Base-by-base conservation (phyloP, 1,140 invertebrate genomes). In the Leptinotarsa lineolata region DNA sequence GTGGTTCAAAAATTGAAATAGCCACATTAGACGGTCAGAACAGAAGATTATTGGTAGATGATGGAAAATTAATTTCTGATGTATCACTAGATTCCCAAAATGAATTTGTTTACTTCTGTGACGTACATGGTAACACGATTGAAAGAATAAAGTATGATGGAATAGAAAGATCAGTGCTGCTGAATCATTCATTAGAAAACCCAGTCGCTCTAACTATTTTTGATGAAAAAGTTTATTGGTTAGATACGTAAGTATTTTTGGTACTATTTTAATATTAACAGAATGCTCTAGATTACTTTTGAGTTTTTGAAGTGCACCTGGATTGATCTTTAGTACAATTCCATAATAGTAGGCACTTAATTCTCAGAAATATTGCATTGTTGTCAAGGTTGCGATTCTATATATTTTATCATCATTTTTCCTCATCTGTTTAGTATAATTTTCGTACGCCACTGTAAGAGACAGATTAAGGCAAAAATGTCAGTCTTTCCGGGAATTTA, bases 181-280 rank as follows among this genome's bases (percentile, higher is more conserved):
- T 94, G 4, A 91, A 89, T 59, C 89, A 92, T 71, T 91, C 90
- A 72, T 81, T 95, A 2, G 90, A 91, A 39, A 93, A 95, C 85
- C 89, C 93, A 0, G 93, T 93, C 83, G 93, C 93, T 2, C 87
- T 95, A 67, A 90, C 92, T 24, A 79, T 94, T 8, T 85, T 93
- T 75, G 89, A 90, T 6, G 88, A 92, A 81, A 91, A 90, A 80
- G 83, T 97, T 2, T 98, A 97, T 84, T 97, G 96, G 94, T 93
- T 95, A 11, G 96, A 98, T 85, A 85, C 82, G 87, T 87, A 74
- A 83, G 84, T 81, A 22, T 69, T 65, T 69, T 22, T 21, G 46
- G 30, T 39, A 39, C 2, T 3, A 11, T 22, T 76, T 71, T 64
- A 46, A 45, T 18, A 68, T 18, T 15, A 16, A 20, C 0, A 68